A percentile compares a stretch with the other conserved stretches of the same genome.
phyloP scores from a whole-genome alignment of 2,113 vertebrate species.

The Macaca mulatta region DNA sequence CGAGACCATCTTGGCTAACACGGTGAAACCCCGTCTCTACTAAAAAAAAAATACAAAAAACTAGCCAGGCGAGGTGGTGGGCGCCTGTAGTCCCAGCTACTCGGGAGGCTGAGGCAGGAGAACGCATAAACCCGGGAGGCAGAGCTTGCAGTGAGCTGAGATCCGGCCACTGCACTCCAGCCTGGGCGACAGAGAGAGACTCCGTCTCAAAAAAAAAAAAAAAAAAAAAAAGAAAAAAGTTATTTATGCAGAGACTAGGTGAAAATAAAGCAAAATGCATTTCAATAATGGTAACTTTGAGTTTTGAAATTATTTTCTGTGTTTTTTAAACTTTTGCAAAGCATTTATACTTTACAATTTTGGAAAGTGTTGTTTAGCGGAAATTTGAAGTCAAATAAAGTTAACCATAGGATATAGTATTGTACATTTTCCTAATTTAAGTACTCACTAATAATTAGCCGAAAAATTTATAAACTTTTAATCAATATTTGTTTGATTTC shows the following conservation, averaged over 20 bases:
- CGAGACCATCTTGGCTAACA: no score
- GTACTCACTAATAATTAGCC: not conserved
- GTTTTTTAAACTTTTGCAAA: slow-evolving; percentile 25
- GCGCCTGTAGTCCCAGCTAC: no score
- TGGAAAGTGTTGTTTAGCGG: not conserved
- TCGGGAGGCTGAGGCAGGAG: no score
- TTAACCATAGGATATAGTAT: not conserved
- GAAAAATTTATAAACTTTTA: not conserved
- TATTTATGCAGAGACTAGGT: not conserved
- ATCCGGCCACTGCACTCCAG: no score
- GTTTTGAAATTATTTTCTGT: slow-evolving; percentile 44
- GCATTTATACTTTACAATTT: not conserved
- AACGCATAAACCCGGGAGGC: no score
- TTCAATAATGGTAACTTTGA: not conserved
- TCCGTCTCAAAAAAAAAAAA: no score
- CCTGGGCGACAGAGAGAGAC: no score
- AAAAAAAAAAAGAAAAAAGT: not conserved
- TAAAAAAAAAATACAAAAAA: no score
- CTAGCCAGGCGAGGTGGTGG: no score
- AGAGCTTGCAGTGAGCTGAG: no score
- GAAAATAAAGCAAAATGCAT: not conserved
- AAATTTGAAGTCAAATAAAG: slow-evolving; percentile 47
- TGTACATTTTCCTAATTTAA: not conserved
- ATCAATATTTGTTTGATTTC: slow-evolving; percentile 25
- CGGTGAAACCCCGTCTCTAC: no score